Evolutionary conservation across 1,140 invertebrate genomes (phyloP), one percentile per base, ranked within the genome.

Genomic region (Acromyrmex heyeri): DNA sequence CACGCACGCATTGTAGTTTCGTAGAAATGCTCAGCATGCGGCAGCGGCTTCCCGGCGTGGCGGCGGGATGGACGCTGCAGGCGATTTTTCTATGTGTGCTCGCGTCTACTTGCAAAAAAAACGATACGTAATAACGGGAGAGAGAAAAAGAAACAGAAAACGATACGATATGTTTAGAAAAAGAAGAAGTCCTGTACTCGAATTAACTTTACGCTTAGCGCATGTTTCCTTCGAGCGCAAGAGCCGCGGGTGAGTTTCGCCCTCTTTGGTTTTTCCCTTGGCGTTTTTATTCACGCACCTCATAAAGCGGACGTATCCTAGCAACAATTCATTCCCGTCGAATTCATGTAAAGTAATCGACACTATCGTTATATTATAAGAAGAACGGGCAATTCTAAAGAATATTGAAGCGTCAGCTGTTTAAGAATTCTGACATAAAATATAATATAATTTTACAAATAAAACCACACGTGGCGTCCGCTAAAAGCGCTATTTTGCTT

Each of bases 191-290:
- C 83, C 87, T 89, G 83, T 89, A 88, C 70, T 92, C 91, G 82
- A 92, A 81, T 79, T 90, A 89, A 88, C 83, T 86, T 91, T 88
- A 90, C 81, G 90, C 90, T 91, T 91, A 91, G 86, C 85, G 90
- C 86, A 87, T 89, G 82, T 75, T 81, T 81, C 87, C 87, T 79
- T 76, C 69, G 53, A 44, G 62, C 85, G 86, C 65, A 38, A 67
- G 70, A 75, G 50, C 87, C 34, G 64, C 72, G 59, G 10, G 44
- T 70, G 65, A 83, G 75, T 89, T 61, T 50, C 18, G 12, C 6
- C 0, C 24, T 0, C 3, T 2, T 44, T 21, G 14, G 21, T 44
- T 62, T 34, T 38, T 24, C 7, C 21, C 34, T 59, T 14, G 55
- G 12, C 18, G 18, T 10, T 70, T 72, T 61, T 44, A 8, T 21